phyloP scores from a whole-genome alignment of 2,888 invertebrate species.

The Brenthis hecate region DNA sequence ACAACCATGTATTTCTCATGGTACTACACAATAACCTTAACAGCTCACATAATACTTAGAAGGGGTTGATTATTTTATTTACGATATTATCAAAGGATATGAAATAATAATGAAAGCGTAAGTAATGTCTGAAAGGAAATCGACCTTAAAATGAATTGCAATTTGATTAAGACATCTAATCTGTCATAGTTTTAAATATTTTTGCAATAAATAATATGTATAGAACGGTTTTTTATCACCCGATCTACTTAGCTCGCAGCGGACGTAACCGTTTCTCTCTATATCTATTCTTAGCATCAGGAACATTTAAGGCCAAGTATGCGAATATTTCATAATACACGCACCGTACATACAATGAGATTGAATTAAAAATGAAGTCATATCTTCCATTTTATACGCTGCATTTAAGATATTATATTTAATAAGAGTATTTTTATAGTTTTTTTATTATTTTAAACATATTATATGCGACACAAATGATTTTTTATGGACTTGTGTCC shows the following conservation, averaged over 20 bases:
- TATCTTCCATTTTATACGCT: conserved; percentile 25
- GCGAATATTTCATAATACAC: conserved; percentile 15
- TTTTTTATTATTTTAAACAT: conserved; percentile 19
- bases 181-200: conserved; percentile 38
- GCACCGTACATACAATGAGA: conserved; percentile 1
- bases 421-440: conserved; percentile 13
- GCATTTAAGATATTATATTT: conserved; percentile 20
- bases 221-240: conserved; percentile 44
- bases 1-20: no score
- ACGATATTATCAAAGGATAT: not conserved
- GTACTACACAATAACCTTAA: no score
- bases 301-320: conserved; percentile 44
- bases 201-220: conserved; percentile 41
- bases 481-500: not conserved
- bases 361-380: conserved; percentile 32
- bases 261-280: conserved; percentile 45
- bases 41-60: no score
- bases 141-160: not conserved
- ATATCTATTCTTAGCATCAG: conserved; percentile 44
- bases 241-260: conserved; percentile 44
- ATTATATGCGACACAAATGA: conserved; percentile 10
- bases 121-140: not conserved
- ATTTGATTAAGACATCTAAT: conserved; percentile 24
- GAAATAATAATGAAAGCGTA: not conserved
- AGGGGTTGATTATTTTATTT: no score